Base-by-base conservation (phyloP, 2,797 vertebrate genomes). In the Phalloptychus januarius region DNA sequence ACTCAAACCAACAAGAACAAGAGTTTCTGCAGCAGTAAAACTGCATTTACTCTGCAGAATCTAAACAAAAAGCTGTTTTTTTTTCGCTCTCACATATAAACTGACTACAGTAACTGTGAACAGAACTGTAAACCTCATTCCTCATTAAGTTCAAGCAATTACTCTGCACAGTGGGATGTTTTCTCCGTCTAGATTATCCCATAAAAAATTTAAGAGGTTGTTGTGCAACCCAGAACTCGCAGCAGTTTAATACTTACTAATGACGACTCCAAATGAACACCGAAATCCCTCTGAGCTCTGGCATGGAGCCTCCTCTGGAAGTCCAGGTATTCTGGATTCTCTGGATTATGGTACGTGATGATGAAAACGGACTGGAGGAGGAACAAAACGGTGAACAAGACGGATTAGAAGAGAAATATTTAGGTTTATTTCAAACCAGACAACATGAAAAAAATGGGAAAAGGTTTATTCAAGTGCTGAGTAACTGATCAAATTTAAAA, bases 281-380 rank as follows among this genome's bases (percentile, higher is more conserved):
- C 96, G 10, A 97, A 98, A 52, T 98, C 97, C 91, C 90, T 95
- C 84, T 93, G 94, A 73, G 97, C 97, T 90, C 96, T 95, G 84
- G 95, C 93, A 76, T 98, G 96, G 75, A 99, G 96, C 77, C 96
- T 96, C 63, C 76, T 96, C 93, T 97, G 97, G 86, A 99, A 99
- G 42, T 94, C 91, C 78, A 91, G 93, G 92, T 98, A 99, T 85
- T 98, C 97, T 0, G 96, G 96, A 79, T 97, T 98, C 79, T 97
- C 96, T 28, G 98, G 98, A 79, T 98, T 95, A 0, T 97, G 96
- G 88, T 99, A 99, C 0, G 97, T 97, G 87, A 99, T 98, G 87
- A 99, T 93, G 78, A 99, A 95, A 56, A 99, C 98, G 28, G 97
- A 97, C 98, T 99, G 91, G 71, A 77, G 36, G 83, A 77, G 74